Evolutionary conservation across 2,113 vertebrate genomes (phyloP).

Genomic region (Addax nasomaculatus): DNA sequence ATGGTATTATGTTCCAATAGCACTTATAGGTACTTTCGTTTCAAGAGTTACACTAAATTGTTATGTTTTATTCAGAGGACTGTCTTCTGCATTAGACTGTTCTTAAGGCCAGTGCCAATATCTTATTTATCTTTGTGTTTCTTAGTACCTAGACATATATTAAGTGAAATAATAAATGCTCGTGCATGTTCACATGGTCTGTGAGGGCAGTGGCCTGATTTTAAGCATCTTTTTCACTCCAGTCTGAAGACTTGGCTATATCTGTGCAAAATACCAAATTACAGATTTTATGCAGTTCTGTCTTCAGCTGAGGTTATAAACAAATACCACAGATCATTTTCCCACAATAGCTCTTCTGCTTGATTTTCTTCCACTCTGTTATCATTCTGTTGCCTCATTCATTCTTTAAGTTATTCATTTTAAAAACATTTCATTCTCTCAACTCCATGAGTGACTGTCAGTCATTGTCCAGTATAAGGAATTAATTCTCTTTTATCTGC

Average conservation of each 20-base stretch:
- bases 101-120: not conserved
- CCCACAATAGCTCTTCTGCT: not conserved
- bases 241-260: not conserved
- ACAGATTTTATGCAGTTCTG: not conserved
- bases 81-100: not conserved
- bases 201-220: not conserved
- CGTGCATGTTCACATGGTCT: not conserved
- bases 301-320: not conserved
- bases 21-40: not conserved
- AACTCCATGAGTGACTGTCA: slow-evolving; percentile 10
- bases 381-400: not conserved
- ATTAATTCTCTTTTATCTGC: not conserved
- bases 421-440: not conserved
- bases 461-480: not conserved
- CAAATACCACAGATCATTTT: not conserved
- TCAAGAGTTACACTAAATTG: not conserved
- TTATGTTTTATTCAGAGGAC: not conserved
- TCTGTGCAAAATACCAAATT: not conserved
- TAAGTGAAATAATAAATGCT: not conserved
- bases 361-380: not conserved
- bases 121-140: not conserved
- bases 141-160: not conserved
- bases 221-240: not conserved
- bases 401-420: not conserved
- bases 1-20: not conserved